Evolutionary conservation across 2,797 vertebrate species (phyloP), one percentile per base, ranked within the genome.

Genomic region (Semotilus atromaculatus): DNA sequence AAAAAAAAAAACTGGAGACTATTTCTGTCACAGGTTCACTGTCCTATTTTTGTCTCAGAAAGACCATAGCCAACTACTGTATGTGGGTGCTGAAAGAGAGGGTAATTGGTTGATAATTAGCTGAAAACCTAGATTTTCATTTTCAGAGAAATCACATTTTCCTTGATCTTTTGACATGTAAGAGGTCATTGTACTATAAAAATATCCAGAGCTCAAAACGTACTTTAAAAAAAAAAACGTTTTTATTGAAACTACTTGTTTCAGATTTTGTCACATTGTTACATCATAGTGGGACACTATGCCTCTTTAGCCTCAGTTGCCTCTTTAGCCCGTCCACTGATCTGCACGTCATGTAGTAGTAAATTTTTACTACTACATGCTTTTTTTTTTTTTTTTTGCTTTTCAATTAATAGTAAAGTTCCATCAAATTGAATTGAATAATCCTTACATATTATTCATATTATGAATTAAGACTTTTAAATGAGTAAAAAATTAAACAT

Each of bases 11-110:
- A 7, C 36, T 36, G 23, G 48, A 70, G 62, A 19, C 45, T 77
- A 70, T 77, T 84, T 75, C 43, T 51, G 81, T 75, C 55, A 73
- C 53, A 62, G 53, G 70, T 72, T 62, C 55, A 26, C n/a, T 34
- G 26, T 48, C 53, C 53, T 82, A 23, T 73, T 82, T 72, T 62
- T 62, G 68, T 73, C 36, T 72, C 68, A 31, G 53, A 81, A 72
- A 29, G 34, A 60, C 19, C 29, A 53, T 18, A 38, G 71, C 29
- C 62, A 83, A 26, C 9, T 48, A 53, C 51, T n/a, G 7, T 55
- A 62, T 75, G 29, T 76, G 23, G 10, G 16, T 19, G 16, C 48
- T 53, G 23, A 68, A 78, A 23, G 26, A 3, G 4, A 70, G 48
- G 29, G n/a, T 31, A 68, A 58, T 45, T 70, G 64, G 31, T 29